phyloP scores from a whole-genome alignment of 1,140 invertebrate species.

The Venustaconcha ellipsiformis region DNA sequence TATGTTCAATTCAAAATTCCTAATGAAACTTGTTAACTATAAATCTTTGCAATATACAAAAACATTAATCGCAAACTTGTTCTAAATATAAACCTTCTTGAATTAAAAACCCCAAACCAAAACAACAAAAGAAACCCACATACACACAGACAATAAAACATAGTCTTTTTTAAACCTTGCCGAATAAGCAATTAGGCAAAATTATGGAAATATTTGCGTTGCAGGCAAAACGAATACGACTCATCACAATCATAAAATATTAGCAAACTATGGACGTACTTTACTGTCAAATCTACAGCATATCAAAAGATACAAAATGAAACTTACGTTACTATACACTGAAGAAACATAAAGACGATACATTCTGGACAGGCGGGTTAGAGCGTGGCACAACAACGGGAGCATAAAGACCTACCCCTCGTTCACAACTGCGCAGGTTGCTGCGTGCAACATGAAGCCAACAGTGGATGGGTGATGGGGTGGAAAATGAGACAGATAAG shows the following conservation, averaged over 20 bases:
- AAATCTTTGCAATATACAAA: too few relatives aligned
- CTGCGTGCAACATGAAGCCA: conserved; percentile 48
- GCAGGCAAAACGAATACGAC: not conserved
- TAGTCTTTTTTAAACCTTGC: too few relatives aligned
- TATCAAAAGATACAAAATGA: conserved; percentile 1
- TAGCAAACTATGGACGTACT: not conserved
- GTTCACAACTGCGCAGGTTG: conserved; percentile 47
- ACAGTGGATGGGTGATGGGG: not conserved
- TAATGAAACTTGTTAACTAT: too few relatives aligned
- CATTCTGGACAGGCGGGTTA: not conserved
- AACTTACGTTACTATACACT: conserved; percentile 1
- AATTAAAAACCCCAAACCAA: too few relatives aligned
- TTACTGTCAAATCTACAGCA: not conserved
- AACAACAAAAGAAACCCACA: too few relatives aligned
- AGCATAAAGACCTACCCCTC: conserved; percentile 37
- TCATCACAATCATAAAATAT: not conserved
- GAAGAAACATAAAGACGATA: not conserved
- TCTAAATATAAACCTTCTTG: too few relatives aligned
- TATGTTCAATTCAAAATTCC: too few relatives aligned
- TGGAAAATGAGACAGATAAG: not conserved
- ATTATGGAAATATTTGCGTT: not conserved
- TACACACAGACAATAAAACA: too few relatives aligned
- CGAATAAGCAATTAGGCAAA: too few relatives aligned
- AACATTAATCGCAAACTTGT: too few relatives aligned
- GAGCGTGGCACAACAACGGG: not conserved